Base-by-base conservation (phyloP, 2,888 invertebrate genomes). In the Chrysina gloriosa region DNA sequence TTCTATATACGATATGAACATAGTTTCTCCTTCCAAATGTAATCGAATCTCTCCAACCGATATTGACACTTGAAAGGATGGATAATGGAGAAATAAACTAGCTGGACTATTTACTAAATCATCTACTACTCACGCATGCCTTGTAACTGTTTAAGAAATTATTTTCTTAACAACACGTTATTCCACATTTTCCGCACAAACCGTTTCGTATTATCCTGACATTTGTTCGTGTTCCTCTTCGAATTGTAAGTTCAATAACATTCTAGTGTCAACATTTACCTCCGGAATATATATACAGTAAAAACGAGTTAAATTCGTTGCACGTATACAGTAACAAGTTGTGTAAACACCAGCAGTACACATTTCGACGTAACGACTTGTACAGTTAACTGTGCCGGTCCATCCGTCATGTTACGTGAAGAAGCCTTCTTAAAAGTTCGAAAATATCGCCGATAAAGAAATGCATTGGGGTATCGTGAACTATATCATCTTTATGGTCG, bases 381-480 rank as follows among this genome's bases (percentile, higher is more conserved):
- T 31, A 52, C 52, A 31, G 52, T 52, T 42, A 61, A n/a, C 16
- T 9, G 11, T 16, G 27, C 16, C 19, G 31, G 7, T 11, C 52
- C 16, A 16, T 31, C 19, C 9, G 11, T 42, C 27, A n/a, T 25
- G 25, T 48, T 48, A 52, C 7, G 36, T 56, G 27, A 5, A 4
- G 42, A 16, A 42, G 9, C 6, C 14, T 19, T 5, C 9, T 25
- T 11, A 42, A 42, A 25, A 16, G 6, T 52, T 3, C 7, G 7
- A 27, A 14, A 14, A 36, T 39, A 23, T 39, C 25, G 16, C 7
- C 16, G n/a, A 25, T 11, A 2, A 39, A 61, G 29, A 61, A 42
- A 61, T 61, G 58, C 16, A 61, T 14, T 42, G 42, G 42, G 2
- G 42, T 4, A 16, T 61, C 29, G 27, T 61, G 5, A 27, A 42